Base-by-base conservation (phyloP, 1,140 invertebrate genomes). In the Anoplophora glabripennis region DNA sequence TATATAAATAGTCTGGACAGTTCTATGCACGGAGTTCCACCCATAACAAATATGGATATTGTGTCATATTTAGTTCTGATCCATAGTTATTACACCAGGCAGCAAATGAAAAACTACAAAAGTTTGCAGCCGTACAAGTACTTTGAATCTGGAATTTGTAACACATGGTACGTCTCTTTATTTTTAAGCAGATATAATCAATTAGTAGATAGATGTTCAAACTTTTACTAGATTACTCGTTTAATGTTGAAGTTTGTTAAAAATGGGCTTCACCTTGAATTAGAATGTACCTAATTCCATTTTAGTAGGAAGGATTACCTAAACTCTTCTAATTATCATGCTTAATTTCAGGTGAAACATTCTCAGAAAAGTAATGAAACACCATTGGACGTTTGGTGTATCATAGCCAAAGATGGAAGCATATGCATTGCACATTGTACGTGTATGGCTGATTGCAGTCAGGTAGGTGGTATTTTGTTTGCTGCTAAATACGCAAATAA, bases 371-470 rank as follows among this genome's bases (percentile, higher is more conserved):
- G 12, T 4, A 35, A 51, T 35, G 28, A 36, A 35, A 51, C 36
- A 51, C 47, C n/a, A 35, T 37, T 51, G 35, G 47, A 51, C 3
- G 47, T 51, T 34, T 51, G 47, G 33, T 51, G 47, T 18, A 51
- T 51, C 34, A 12, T 33, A 18, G 47, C 47, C 17, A 12, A 51
- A 34, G 17, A 51, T 51, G 47, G 35, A 51, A 33, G 47, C 34
- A 18, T 51, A 51, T 51, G n/a, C 11, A 34, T 21, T 12, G 17
- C 47, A 51, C 47, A 51, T 51, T 51, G 47, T 18, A 51, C 47
- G 34, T 51, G 47, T 37, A 51, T 51, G 47, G 47, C 47, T 51
- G 47, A 21, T 51, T 51, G 47, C 47, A 51, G 47, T 51, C 47
- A 51, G 4, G 47, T 51, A 37, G 47, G 47, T 37, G 47, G 17